Evolutionary conservation across 2,888 invertebrate species (phyloP).

Genomic region (Psylliodes chrysocephalus): DNA sequence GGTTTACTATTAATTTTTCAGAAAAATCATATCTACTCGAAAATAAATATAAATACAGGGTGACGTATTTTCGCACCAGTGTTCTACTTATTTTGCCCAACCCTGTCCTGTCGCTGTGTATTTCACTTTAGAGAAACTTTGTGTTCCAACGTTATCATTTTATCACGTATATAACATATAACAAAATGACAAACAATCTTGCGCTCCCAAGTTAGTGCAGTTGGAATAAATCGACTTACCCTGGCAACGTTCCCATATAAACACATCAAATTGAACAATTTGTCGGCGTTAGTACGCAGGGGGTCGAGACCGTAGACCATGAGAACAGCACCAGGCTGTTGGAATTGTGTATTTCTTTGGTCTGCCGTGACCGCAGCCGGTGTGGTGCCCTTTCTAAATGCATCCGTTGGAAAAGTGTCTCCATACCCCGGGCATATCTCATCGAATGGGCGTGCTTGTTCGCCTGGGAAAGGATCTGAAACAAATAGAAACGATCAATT

Average conservation of each 20-base stretch:
- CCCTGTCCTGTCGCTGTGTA: too few species aligned
- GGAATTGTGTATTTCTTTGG: conserved; percentile 58
- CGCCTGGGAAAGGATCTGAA: conserved; percentile 61
- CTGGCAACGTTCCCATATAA: conserved; percentile 98
- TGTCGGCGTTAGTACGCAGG: conserved; percentile 93
- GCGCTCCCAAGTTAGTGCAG: too few species aligned
- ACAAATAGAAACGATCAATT: conserved; percentile 37
- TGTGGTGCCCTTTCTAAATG: conserved; percentile 64
- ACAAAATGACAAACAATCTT: too few species aligned
- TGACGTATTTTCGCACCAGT: too few species aligned
- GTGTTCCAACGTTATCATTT: too few species aligned
- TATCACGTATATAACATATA: too few species aligned
- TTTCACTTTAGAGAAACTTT: too few species aligned
- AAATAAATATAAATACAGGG: too few species aligned
- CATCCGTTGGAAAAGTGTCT: conserved; percentile 57
- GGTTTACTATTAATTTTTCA: too few species aligned
- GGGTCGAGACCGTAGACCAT: conserved; percentile 98
- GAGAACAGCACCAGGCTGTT: conserved; percentile 88
- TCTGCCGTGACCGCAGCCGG: conserved; percentile 57
- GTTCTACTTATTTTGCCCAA: too few species aligned
- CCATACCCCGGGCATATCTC: conserved; percentile 61
- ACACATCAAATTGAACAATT: conserved; percentile 98
- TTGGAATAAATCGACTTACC: conserved; percentile 67
- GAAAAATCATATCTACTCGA: too few species aligned
- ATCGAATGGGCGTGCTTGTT: conserved; percentile 57